Base-by-base conservation (phyloP, 2,888 invertebrate genomes). In the Argynnis bischoffii region DNA sequence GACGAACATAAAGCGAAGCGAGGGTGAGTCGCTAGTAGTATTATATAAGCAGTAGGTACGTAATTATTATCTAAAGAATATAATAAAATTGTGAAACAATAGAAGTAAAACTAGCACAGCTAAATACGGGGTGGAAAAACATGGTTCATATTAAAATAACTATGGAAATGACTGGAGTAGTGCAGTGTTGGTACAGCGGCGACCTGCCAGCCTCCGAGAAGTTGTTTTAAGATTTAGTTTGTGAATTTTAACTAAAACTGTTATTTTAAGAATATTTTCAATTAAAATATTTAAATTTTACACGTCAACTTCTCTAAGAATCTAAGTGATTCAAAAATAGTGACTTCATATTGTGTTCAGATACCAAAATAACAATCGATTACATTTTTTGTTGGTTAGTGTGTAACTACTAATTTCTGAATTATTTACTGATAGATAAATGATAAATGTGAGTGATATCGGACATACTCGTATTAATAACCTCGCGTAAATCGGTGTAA, bases 131-230 rank as follows among this genome's bases (percentile, higher is more conserved):
- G 48, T 31, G 53, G 13, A 48, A 48, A 59, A 59, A 59, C 59
- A 59, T 48, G 31, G 26, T n/a, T 47, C 26, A 57, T 59, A 26
- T 48, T 59, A 48, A 47, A 59, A 31, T 59, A 59, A 59, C 59
- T 48, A 48, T 59, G 59, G 31, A 35, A 55, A 55, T 55, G 35
- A 35, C 35, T 16, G n/a, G n/a, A 41, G 35, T 1, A 8, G 55
- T 16, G 55, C 1, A 8, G 55, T 26, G n/a, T n/a, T 5, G 55
- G 31, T n/a, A 2, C 31, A 31, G 55, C 3, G 46, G 5, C 35
- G 35, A 35, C 35, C 35, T 8, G 35, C 35, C 35, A 1, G 41
- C 18, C 14, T 35, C 47, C 14, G 47, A 31, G 47, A 47, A 59
- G 15, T 26, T 57, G n/a, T 26, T 59, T 59, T n/a, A 59, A 59